Evolutionary conservation across 2,797 vertebrate genomes (phyloP).

Genomic region (Rhabdophis nuchalis): DNA sequence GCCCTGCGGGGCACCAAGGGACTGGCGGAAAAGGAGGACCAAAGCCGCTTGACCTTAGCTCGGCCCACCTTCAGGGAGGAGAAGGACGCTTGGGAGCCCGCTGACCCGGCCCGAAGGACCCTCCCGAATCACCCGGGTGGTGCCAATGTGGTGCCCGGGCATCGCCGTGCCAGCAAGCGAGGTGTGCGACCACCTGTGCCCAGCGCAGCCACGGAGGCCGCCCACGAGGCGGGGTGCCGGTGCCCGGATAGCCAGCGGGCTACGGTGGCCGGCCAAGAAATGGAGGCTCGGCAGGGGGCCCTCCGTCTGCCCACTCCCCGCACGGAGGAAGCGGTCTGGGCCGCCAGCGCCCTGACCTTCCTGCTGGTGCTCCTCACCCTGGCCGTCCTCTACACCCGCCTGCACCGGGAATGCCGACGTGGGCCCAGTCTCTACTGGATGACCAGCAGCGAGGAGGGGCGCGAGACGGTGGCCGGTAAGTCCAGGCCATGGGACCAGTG

Average conservation of each 20-base stretch:
- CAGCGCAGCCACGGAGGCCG: fast-evolving
- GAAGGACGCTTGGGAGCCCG: not conserved
- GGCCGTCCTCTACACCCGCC: slow-evolving; percentile 83
- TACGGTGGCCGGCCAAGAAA: fast-evolving
- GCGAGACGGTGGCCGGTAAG: slow-evolving; percentile 84
- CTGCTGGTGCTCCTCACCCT: slow-evolving; percentile 81
- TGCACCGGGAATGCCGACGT: slow-evolving; percentile 82
- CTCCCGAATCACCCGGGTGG: fast-evolving
- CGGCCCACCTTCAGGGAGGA: too few relatives aligned
- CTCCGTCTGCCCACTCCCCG: slow-evolving; percentile 65
- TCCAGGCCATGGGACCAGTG: not conserved
- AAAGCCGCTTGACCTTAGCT: not conserved
- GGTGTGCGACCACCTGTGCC: fast-evolving
- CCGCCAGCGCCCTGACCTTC: slow-evolving; percentile 83
- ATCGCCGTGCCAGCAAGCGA: fast-evolving
- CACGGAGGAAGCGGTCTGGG: slow-evolving; percentile 85
- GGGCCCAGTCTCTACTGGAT: slow-evolving; percentile 84
- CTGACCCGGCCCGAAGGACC: not conserved
- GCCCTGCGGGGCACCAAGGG: too few relatives aligned
- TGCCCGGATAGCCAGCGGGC: not conserved
- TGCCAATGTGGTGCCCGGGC: not conserved
- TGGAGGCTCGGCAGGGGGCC: not conserved
- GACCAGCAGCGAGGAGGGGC: slow-evolving; percentile 67
- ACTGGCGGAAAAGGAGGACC: not conserved
- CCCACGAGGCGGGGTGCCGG: fast-evolving